A percentile compares a stretch with the other conserved stretches of the same genome.
These are phyloP conservation scores for Cantharis lateralis DNA, from an alignment of 2,888 invertebrate genomes.

Conservation along the genomic window DNA sequence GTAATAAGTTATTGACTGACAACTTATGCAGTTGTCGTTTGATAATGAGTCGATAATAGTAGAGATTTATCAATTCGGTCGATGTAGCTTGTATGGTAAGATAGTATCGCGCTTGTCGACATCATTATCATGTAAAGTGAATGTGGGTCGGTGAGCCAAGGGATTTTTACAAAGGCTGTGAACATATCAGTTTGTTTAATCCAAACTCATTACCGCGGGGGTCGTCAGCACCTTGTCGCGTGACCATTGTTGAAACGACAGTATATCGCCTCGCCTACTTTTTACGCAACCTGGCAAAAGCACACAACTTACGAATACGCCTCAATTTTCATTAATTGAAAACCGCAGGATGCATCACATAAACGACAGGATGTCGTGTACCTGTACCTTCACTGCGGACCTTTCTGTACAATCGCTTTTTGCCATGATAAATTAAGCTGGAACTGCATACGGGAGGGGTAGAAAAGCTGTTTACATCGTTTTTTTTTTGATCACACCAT, in stretches of 20 bases:
- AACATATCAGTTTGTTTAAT: constrained; percentile 32
- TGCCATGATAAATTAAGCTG: constrained; percentile 32
- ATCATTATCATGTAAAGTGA: constrained; percentile 33
- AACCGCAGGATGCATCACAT: constrained; percentile 34
- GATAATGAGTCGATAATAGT: constrained; percentile 23
- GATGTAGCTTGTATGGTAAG: constrained; percentile 21
- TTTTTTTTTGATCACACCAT: constrained; percentile 7
- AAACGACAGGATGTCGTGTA: constrained; percentile 35
- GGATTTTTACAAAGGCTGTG: constrained; percentile 30
- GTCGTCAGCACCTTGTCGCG: constrained; percentile 32
- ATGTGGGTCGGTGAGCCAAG: constrained; percentile 29
- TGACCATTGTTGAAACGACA: constrained; percentile 29
- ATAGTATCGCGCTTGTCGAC: constrained; percentile 30
- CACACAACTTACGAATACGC: constrained; percentile 18
- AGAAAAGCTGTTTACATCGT: background rate
- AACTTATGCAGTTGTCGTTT: background rate
- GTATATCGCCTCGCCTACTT: constrained; percentile 23
- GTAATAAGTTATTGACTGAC: background rate
- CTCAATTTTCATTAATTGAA: constrained; percentile 34
- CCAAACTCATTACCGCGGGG: constrained; percentile 31
- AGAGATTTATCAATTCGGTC: constrained; percentile 22
- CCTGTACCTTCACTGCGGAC: constrained; percentile 18
- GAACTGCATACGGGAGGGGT: constrained; percentile 23
- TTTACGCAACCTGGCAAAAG: constrained; percentile 28
- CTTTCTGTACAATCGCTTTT: constrained; percentile 2